These are phyloP conservation scores for Orussus abietinus DNA, from an alignment of 1,140 invertebrate species.

Conservation along the genomic window DNA sequence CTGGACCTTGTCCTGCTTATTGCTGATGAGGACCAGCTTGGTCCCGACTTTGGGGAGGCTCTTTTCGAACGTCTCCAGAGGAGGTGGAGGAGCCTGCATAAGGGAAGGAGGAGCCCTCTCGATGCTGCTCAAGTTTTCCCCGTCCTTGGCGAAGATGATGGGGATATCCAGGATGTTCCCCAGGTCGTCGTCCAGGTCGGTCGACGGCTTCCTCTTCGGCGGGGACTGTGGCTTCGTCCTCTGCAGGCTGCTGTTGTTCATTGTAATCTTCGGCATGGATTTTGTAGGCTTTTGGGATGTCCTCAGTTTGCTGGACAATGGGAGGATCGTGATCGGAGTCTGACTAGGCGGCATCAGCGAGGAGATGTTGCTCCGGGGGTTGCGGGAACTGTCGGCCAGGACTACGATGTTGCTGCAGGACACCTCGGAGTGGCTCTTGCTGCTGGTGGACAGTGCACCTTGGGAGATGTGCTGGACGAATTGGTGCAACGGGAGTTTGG, in stretches of 20 bases:
- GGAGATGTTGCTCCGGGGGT: constrained; percentile 17
- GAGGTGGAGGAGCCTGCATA: constrained; percentile 21
- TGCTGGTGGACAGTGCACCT: constrained; percentile 18
- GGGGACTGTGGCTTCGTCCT: too few relatives aligned
- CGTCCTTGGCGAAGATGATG: constrained; percentile 65
- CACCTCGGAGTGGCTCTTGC: too few relatives aligned
- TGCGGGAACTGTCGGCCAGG: constrained; percentile 24
- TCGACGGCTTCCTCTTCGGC: constrained; percentile 18
- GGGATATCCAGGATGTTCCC: constrained; percentile 64
- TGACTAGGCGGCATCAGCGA: constrained; percentile 19
- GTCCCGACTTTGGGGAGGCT: constrained; percentile 24
- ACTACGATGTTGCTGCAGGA: constrained; percentile 26
- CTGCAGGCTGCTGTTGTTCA: too few relatives aligned
- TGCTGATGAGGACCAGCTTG: constrained; percentile 41
- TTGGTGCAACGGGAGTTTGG: constrained; percentile 26
- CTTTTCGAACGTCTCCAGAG: constrained; percentile 23
- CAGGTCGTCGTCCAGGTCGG: constrained; percentile 53
- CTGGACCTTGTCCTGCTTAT: constrained; percentile 38
- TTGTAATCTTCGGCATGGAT: constrained; percentile 51
- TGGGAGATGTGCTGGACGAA: too few relatives aligned
- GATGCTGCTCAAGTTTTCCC: constrained; percentile 49
- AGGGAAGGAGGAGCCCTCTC: constrained; percentile 26
- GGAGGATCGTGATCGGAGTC: constrained; percentile 28
- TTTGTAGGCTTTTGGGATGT: constrained; percentile 33
- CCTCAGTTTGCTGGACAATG: constrained; percentile 28